Conservation (phyloP, 2,888 invertebrate genomes). For the Lymantria dispar region DNA sequence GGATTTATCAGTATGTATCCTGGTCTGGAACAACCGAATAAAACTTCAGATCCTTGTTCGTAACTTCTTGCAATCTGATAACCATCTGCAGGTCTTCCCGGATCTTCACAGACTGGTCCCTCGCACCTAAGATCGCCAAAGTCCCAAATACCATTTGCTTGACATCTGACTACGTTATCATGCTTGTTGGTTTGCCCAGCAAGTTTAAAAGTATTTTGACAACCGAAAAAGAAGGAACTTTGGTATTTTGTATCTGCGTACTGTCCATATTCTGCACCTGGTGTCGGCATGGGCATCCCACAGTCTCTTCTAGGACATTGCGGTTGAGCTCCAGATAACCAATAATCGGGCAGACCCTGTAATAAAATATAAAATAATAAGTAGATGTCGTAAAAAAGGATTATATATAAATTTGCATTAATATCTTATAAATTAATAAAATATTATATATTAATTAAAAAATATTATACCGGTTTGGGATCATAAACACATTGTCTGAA, state of each 20-base stretch:
- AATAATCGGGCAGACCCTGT: constrained; percentile 92
- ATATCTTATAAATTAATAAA: neutral
- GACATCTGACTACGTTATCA: constrained; percentile 95
- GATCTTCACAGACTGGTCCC: constrained; percentile 98
- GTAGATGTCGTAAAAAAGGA: neutral
- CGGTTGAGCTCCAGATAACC: constrained; percentile 93
- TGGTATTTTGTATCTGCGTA: constrained; percentile 94
- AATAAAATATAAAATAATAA: constrained; percentile 23
- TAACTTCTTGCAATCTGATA: constrained; percentile 92
- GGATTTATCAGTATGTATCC: constrained; percentile 97
- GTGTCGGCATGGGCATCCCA: constrained; percentile 94
- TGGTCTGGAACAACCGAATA: constrained; percentile 94
- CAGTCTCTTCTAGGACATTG: constrained; percentile 95
- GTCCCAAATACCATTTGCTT: constrained; percentile 97
- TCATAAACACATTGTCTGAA: constrained; percentile 98
- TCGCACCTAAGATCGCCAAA: constrained; percentile 97
- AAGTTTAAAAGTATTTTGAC: constrained; percentile 96
- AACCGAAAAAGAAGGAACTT: constrained; percentile 97
- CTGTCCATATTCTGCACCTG: constrained; percentile 96
- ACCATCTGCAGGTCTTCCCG: constrained; percentile 96
- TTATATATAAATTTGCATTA: neutral
- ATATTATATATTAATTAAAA: neutral
- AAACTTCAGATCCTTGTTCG: constrained; percentile 94
- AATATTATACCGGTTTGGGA: constrained; percentile 87
- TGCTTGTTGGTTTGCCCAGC: constrained; percentile 96